Evolutionary conservation across 2,888 invertebrate species (phyloP).

Genomic region (Drosophila kambysellisi): DNA sequence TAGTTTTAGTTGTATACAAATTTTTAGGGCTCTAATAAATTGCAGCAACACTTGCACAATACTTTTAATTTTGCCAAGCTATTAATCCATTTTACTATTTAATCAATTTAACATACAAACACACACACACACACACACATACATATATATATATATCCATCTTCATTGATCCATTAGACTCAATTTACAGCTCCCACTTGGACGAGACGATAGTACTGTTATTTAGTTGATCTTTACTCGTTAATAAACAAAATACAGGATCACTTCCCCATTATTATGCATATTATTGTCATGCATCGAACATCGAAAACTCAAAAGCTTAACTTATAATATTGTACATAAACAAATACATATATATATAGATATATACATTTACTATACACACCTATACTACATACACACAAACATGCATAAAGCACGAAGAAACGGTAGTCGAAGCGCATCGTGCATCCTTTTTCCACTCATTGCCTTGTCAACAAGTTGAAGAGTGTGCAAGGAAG

Average conservation of each 20-base stretch:
- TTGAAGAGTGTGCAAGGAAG: constrained; percentile 13
- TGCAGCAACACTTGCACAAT: constrained; percentile 62
- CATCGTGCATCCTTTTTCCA: constrained; percentile 13
- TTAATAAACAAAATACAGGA: constrained; percentile 27
- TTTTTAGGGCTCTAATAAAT: constrained; percentile 76
- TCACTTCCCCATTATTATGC: constrained; percentile 2
- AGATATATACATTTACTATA: constrained; percentile 13
- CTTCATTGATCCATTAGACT: constrained; percentile 42
- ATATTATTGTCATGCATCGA: constrained; percentile 7
- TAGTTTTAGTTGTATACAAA: constrained; percentile 77
- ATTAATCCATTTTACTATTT: constrained; percentile 25
- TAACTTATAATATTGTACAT: constrained; percentile 47
- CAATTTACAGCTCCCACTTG: constrained; percentile 35
- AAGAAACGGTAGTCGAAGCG: constrained; percentile 7
- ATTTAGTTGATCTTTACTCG: constrained; percentile 70
- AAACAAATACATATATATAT: constrained; percentile 27
- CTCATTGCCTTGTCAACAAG: constrained; percentile 37
- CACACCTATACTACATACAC: constrained; percentile 12
- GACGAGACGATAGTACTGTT: constrained; percentile 64
- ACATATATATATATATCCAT: neutral
- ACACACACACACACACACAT: constrained; percentile 1
- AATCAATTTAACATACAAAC: constrained; percentile 5
- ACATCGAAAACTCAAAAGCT: constrained; percentile 31
- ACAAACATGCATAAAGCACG: constrained; percentile 12
- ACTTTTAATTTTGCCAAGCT: constrained; percentile 47